Conservation (phyloP, 2,113 vertebrate species). For the Aegithalos caudatus region DNA sequence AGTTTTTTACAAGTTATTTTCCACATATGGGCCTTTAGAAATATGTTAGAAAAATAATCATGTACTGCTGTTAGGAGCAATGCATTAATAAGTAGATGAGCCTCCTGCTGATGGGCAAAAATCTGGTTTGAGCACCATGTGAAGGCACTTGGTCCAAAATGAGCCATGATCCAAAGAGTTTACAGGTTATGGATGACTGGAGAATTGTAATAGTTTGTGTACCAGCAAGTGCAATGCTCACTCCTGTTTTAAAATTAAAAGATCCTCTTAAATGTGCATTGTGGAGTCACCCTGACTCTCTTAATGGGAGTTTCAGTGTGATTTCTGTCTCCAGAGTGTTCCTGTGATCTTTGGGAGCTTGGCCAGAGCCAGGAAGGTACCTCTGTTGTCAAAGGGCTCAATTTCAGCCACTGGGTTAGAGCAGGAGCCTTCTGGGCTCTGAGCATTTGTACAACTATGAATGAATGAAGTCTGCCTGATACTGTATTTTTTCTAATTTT, state of each 20-base stretch:
- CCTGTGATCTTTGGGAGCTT: neutral
- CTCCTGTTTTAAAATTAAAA: neutral
- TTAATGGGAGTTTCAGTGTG: neutral
- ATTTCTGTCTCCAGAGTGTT: neutral
- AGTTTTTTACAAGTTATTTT: conserved; percentile 13
- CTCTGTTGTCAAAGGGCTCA: neutral
- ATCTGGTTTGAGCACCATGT: neutral
- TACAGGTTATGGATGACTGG: neutral
- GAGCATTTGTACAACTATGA: neutral
- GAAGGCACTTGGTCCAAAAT: neutral
- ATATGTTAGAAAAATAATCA: conserved; percentile 9
- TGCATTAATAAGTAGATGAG: conserved; percentile 7
- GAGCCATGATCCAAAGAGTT: neutral
- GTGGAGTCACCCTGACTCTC: neutral
- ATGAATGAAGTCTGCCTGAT: neutral
- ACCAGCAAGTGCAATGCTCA: neutral
- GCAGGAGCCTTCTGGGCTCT: neutral
- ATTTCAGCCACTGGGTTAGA: neutral
- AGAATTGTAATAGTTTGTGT: neutral
- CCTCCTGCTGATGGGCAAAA: neutral
- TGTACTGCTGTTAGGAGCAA: neutral
- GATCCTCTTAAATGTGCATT: neutral
- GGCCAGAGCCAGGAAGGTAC: neutral
- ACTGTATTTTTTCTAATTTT: neutral
- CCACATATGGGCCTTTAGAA: conserved; percentile 6